Evolutionary conservation across 2,113 vertebrate species (phyloP), one percentile per base, ranked within the genome.

Genomic region (Camelus dromedarius): DNA sequence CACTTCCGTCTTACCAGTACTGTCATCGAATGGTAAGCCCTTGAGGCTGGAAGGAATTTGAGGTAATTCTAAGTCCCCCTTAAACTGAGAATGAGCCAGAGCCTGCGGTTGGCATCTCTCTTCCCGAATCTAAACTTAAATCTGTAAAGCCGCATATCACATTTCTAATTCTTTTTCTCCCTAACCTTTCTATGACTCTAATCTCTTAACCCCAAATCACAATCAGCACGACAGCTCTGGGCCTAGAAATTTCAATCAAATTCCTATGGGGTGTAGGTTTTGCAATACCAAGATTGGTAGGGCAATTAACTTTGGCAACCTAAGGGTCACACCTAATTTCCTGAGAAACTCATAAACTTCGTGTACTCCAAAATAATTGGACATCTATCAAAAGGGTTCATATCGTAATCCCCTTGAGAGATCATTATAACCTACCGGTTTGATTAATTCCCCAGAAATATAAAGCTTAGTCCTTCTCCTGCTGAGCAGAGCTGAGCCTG

Each of bases 391-490:
- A 83, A 96, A 89, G 69, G 46, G 46, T 79, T 83, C 24, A 22
- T 83, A 95, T 42, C 28, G 6, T 64, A 94, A 98, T 70, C 92
- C 96, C 79, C 95, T 84, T 26, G 62, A 93, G 96, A 95, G 73
- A 86, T 91, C 97, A 95, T 95, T 91, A 92, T 76, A 93, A 91
- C 87, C 52, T 35, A 35, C 89, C 1, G 5, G 38, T 77, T 94
- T 93, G 85, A 95, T 96, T 94, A 94, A 96, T 89, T 96, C 93
- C 76, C 91, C 73, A 96, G 96, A 89, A 97, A 95, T 52, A 94
- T 2, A 89, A 76, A 95, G 67, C 86, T 83, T 42, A 42, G 64
- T 32, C 67, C 9, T 89, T 15, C 26, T 8, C 80, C 93, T 85
- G 58, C 89, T 81, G 56, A 24, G 48, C 15, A 56, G 75, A 75